Base-by-base conservation (phyloP, 2,888 invertebrate genomes). In the Morpho achilles region DNA sequence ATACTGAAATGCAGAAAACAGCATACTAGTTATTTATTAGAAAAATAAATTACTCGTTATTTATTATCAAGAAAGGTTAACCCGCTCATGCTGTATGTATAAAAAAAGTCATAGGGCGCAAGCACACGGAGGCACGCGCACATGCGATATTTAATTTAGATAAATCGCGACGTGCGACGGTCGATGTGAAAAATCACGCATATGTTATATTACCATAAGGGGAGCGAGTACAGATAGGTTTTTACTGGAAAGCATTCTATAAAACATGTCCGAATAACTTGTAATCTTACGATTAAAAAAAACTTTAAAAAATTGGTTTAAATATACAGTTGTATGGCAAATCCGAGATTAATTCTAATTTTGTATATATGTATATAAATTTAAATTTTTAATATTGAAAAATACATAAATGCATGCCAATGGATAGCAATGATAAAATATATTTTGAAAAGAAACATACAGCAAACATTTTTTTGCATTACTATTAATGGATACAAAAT, bases 121-220 rank as follows among this genome's bases (percentile, higher is more conserved):
- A 75, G 73, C 80, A 76, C 64, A 74, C 75, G 81, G 70, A 49
- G 68, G 66, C 71, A 82, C 87, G 81, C 80, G 86, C 84, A 81
- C 83, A 76, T 84, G 77, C 80, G 89, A 90, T 90, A 80, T 87
- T 89, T 90, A 88, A 90, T 90, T 89, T 90, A 90, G 90, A 90
- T 90, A 90, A 90, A 90, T 89, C 89, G 88, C 82, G 84, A 84
- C 84, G 86, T 81, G 82, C 85, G 81, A 78, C 77, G 73, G 68
- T 72, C 76, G 77, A 70, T 75, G 76, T 82, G 82, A 87, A 88
- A 89, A 87, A 88, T 88, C 87, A 89, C 87, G 87, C 87, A 87
- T 87, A 83, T 84, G 82, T 75, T 76, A 70, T 78, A 74, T 78
- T 78, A 75, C 68, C 71, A 72, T 69, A 64, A 69, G 75, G 79